Evolutionary conservation across 2,888 invertebrate genomes (phyloP).

Genomic region (Frankliniella fusca): DNA sequence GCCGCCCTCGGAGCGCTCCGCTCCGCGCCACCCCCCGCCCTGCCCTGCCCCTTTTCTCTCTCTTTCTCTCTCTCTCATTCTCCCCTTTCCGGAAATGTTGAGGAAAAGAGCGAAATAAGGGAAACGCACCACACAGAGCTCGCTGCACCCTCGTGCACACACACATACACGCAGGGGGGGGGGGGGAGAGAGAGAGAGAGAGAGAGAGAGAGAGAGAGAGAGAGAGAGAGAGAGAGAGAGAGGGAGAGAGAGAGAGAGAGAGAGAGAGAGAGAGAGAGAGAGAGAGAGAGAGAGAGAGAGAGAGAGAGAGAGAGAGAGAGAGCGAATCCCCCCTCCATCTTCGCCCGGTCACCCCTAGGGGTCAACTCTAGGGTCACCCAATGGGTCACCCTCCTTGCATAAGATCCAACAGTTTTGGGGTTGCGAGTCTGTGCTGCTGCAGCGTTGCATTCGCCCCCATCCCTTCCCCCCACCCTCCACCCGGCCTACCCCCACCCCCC

Average conservation of each 20-base stretch:
- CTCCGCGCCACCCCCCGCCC: not conserved
- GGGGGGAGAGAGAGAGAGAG: too few relatives aligned
- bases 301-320: too few relatives aligned
- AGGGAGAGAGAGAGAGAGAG: too few relatives aligned
- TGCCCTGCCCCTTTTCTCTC: not conserved
- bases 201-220: too few relatives aligned
- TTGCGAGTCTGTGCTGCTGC: not conserved
- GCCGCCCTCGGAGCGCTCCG: not conserved
- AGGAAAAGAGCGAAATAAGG: constrained; percentile 17
- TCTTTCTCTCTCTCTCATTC: not conserved
- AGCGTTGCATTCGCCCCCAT: not conserved
- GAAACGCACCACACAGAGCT: not conserved
- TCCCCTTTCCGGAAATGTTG: constrained; percentile 12
- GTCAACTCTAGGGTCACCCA: not conserved
- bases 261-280: too few relatives aligned
- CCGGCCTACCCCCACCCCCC: not conserved
- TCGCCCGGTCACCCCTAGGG: not conserved
- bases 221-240: too few relatives aligned
- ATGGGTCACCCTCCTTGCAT: constrained; percentile 15
- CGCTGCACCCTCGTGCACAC: not conserved
- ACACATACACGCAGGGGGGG: not conserved
- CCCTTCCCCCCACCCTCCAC: not conserved
- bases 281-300: too few relatives aligned
- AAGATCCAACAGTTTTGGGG: constrained; percentile 24
- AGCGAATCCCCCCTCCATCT: not conserved